A percentile compares a stretch with the other conserved stretches of the same genome.
phyloP scores from a whole-genome alignment of 2,113 vertebrate species.

The Halcyon malimbica region DNA sequence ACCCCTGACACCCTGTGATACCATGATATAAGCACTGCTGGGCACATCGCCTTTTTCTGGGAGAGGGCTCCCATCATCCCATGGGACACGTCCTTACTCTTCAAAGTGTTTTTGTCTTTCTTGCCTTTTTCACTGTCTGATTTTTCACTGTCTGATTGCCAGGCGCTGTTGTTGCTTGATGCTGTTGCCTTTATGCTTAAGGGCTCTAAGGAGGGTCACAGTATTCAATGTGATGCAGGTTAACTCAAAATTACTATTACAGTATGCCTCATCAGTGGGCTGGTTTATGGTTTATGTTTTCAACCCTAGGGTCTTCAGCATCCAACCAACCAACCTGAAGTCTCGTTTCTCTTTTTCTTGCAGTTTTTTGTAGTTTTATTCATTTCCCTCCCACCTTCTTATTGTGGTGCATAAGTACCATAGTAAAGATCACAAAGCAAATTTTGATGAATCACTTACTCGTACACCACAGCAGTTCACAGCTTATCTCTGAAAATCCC shows the following conservation, averaged over 20 bases:
- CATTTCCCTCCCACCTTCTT: neutral
- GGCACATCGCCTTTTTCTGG: neutral
- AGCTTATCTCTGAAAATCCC: neutral
- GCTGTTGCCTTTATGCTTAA: neutral
- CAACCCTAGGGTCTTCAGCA: neutral
- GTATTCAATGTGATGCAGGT: neutral
- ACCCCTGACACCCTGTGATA: too few relatives aligned
- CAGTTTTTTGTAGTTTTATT: neutral
- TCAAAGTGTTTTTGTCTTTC: neutral
- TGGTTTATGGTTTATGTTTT: neutral
- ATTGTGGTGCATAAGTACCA: neutral
- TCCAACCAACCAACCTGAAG: neutral
- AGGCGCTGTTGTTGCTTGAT: neutral
- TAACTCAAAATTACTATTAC: neutral
- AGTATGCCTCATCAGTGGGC: neutral
- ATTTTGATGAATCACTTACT: neutral
- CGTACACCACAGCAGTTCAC: neutral
- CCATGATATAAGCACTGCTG: neutral
- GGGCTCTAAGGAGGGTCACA: neutral
- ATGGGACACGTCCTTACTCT: neutral
- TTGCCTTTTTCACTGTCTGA: neutral
- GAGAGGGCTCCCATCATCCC: neutral
- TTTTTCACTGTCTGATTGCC: neutral
- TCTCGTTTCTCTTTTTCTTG: neutral
- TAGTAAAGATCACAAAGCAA: neutral